Conservation (phyloP, 2,797 vertebrate genomes). For the Masticophis lateralis region DNA sequence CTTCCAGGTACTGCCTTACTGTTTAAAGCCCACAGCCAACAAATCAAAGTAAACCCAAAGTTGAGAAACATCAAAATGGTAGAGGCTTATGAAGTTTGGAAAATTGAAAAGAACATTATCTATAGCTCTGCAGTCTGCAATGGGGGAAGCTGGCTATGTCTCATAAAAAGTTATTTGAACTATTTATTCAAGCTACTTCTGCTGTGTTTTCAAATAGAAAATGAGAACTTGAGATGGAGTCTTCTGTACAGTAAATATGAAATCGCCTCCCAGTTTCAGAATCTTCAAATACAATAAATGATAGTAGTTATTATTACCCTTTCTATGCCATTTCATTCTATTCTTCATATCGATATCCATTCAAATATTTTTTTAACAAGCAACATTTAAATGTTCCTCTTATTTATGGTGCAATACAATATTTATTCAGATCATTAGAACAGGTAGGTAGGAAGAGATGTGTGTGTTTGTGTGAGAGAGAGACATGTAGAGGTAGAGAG, state of each 20-base stretch:
- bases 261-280: not conserved
- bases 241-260: not conserved
- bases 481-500: too few relatives aligned
- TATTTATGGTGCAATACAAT: not conserved
- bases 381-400: not conserved
- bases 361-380: not conserved
- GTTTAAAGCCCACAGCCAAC: not conserved
- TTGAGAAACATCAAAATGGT: not conserved
- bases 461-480: too few relatives aligned
- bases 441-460: not conserved
- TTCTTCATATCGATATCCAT: not conserved
- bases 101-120: not conserved
- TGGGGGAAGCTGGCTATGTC: not conserved
- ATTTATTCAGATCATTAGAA: not conserved
- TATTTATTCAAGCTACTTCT: not conserved
- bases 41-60: not conserved
- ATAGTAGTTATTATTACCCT: not conserved
- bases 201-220: not conserved
- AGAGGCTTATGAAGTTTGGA: not conserved
- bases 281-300: not conserved
- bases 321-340: not conserved
- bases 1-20: not conserved
- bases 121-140: not conserved
- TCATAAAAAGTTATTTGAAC: not conserved
- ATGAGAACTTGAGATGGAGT: not conserved